Percentiles rank a stretch among this genome's conserved stretches.
These are phyloP conservation scores for Apodemia zela DNA, from an alignment of 2,888 invertebrate genomes.

Conservation along the genomic window DNA sequence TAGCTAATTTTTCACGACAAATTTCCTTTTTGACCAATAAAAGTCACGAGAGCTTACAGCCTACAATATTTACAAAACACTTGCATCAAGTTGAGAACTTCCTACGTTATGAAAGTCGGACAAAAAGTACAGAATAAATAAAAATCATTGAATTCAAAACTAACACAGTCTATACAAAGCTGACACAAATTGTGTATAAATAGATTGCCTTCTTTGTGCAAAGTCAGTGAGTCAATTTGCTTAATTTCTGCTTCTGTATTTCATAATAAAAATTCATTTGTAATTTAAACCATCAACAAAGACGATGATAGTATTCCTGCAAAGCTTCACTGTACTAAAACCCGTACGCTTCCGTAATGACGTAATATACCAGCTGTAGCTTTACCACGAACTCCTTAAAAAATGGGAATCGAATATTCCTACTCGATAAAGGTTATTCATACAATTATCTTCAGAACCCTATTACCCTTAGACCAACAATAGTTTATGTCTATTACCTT, in stretches of 20 bases:
- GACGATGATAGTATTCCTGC: slow-evolving; percentile 34
- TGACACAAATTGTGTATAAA: not conserved
- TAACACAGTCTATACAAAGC: not conserved
- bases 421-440: too few relatives aligned
- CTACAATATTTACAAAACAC: too few relatives aligned
- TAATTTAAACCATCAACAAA: slow-evolving; percentile 37
- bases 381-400: not conserved
- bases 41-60: too few relatives aligned
- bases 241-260: slow-evolving; percentile 8
- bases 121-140: too few relatives aligned
- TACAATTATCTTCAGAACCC: too few relatives aligned
- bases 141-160: too few relatives aligned
- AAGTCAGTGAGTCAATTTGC: not conserved
- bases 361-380: slow-evolving; percentile 32
- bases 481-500: too few relatives aligned
- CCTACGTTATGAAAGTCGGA: too few relatives aligned
- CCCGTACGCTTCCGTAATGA: slow-evolving; percentile 36
- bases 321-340: slow-evolving; percentile 41
- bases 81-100: too few relatives aligned
- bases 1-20: too few relatives aligned
- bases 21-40: too few relatives aligned
- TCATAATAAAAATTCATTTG: slow-evolving; percentile 21
- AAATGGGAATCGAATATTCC: not conserved
- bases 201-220: not conserved
- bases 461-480: too few relatives aligned